Percentiles rank a stretch among this genome's conserved stretches.
Conservation (phyloP, 2,113 vertebrate species). For the Corythornis vintsioides region DNA sequence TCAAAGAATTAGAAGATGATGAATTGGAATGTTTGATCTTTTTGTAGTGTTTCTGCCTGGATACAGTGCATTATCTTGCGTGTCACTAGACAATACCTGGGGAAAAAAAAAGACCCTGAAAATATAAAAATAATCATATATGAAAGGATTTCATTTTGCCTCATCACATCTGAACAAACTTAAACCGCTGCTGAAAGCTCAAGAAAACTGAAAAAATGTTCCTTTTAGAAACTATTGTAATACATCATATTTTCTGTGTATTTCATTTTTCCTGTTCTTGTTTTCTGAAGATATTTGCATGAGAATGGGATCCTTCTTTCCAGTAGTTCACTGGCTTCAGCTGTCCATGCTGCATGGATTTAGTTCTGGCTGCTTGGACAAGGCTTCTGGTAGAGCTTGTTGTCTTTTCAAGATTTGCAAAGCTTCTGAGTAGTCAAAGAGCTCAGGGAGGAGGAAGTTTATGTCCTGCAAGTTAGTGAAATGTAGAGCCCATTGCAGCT, state of each 20-base stretch:
- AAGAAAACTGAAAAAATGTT: constrained; percentile 21
- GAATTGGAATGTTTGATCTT: constrained; percentile 56
- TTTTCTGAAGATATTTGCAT: constrained; percentile 6
- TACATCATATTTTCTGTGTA: background rate
- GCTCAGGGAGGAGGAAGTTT: background rate
- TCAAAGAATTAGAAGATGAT: constrained; percentile 49
- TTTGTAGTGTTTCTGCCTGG: constrained; percentile 30
- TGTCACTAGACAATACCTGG: constrained; percentile 24
- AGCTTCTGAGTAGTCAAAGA: background rate
- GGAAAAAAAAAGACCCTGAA: background rate
- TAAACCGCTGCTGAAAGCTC: constrained; percentile 48
- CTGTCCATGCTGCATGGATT: background rate
- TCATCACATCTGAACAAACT: constrained; percentile 45
- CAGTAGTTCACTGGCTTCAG: background rate
- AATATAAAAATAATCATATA: constrained; percentile 61
- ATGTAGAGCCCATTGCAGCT: background rate
- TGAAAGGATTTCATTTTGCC: constrained; percentile 43
- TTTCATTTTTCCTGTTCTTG: constrained; percentile 9
- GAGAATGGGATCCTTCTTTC: background rate
- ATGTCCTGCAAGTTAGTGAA: background rate
- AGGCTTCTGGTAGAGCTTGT: background rate
- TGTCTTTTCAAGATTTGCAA: background rate
- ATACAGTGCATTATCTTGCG: constrained; percentile 13
- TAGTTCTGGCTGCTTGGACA: background rate
- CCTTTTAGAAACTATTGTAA: background rate